phyloP scores from a whole-genome alignment of 2,113 vertebrate species.

The Bufo bufo region DNA sequence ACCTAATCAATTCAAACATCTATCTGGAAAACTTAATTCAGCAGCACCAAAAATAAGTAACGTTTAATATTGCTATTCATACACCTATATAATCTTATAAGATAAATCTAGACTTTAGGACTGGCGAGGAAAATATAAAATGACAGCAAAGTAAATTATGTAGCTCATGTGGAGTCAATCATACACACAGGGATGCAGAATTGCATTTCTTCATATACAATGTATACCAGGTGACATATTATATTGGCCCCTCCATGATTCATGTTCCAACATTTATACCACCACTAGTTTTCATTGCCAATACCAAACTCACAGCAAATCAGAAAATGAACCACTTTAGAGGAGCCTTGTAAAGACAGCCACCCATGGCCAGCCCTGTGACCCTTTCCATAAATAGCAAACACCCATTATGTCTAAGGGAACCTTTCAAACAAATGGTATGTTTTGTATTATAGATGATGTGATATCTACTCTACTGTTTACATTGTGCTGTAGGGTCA shows the following conservation, averaged over 20 bases:
- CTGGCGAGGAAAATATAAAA: too few species aligned
- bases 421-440: background rate
- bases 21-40: too few species aligned
- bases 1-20: too few species aligned
- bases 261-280: background rate
- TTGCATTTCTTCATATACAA: background rate
- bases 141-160: too few species aligned
- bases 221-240: background rate
- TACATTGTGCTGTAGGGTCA: background rate
- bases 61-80: too few species aligned
- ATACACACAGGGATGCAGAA: too few species aligned
- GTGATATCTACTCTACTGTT: background rate
- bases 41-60: too few species aligned
- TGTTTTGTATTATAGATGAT: background rate
- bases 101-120: too few species aligned
- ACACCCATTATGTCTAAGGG: background rate
- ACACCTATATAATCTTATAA: too few species aligned
- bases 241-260: background rate
- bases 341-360: background rate
- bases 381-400: background rate
- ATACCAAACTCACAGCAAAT: background rate
- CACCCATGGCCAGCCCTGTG: background rate
- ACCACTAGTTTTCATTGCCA: background rate
- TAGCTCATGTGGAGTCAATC: too few species aligned
- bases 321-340: background rate